Base-by-base conservation (phyloP, 2,113 vertebrate genomes). In the Oenanthe oenanthe region DNA sequence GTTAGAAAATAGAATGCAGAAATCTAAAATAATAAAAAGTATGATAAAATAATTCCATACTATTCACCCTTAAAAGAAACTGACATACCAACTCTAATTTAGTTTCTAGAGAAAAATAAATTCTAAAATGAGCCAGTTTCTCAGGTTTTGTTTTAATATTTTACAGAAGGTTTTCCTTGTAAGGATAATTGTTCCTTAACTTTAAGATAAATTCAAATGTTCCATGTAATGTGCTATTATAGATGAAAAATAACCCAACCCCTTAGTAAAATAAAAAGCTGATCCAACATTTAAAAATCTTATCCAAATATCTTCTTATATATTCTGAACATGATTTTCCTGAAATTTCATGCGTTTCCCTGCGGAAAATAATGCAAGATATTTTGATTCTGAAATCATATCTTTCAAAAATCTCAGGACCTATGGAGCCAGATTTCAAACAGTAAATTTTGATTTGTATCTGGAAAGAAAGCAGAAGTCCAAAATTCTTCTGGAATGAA, bases 221-320 rank as follows among this genome's bases (percentile, higher is more conserved):
- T 67, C 24, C 63, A 15, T 3, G 2, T 15, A 67, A 63, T 31
- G 3, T 24, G 3, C 2, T 18, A 63, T 45, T 78, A 29, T 2
- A 71, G 43, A 67, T 24, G 0, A 50, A 77, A 50, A 51, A 48
- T 28, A n/a, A 1, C 1, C 12, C 2, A 40, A 43, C 1, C 7
- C 4, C 2, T 4, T 31, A 21, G 14, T 45, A 58, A 65, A 83
- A 48, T 21, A 75, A 12, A 65, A 75, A 77, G 6, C 3, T 47
- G 31, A 63, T 60, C 5, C 47, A 31, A 67, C 28, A 36, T 68
- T 88, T 85, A 40, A 31, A 71, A 73, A 20, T 53, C 28, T 83
- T 79, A 70, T 18, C 26, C 4, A 82, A 40, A 43, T 73, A 73
- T 32, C 6, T 48, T 42, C 19, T 56, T 79, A 11, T 45, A 20